Base-by-base conservation (phyloP, 2,888 invertebrate species). In the Drosophila phalerata region DNA sequence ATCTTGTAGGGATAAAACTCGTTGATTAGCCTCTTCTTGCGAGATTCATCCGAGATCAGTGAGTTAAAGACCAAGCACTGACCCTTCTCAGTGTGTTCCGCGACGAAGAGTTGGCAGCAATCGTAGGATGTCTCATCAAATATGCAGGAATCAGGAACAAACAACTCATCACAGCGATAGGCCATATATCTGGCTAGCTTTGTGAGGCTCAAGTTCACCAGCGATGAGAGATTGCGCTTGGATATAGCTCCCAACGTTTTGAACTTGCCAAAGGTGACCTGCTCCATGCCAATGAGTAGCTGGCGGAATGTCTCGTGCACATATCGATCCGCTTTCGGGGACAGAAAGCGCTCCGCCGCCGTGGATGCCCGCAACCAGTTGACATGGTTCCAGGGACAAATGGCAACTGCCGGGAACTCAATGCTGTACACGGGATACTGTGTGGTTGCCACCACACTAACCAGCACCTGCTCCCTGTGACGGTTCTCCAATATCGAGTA, bases 21-120 rank as follows among this genome's bases (percentile, higher is more conserved):
- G 19, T 86, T 88, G 22, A 77, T 67, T 1, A 82, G 19, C 57
- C 74, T 66, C 49, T 82, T 91, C 43, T 90, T 90, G 32, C 60
- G 74, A 2, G 91, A 90, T 11, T 85, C 76, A 0, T 81, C 79
- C 13, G 91, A 90, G 3, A 90, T 79, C 19, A 90, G 81, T 0
- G 93, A 93, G 78, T 93, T 93, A 80, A 93, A 93, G 0, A 93
- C 91, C 84, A 93, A 89, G 56, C 93, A 94, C 28, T 34, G 32
- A 0, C 93, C 93, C 48, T 89, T 90, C 32, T 92, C 92, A 1
- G 93, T 93, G 61, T 81, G 89, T 73, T 93, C 93, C 3, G 86
- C 70, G 43, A 93, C 91, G 72, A 94, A 93, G 3, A 93, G 79
- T 22, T 91, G 90, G 66, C 93, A 93, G 67, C 94, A 94, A 13